Conservation (phyloP, 53 echinoderm and acorn worm genomes). For the Glandiceps talaboti region DNA sequence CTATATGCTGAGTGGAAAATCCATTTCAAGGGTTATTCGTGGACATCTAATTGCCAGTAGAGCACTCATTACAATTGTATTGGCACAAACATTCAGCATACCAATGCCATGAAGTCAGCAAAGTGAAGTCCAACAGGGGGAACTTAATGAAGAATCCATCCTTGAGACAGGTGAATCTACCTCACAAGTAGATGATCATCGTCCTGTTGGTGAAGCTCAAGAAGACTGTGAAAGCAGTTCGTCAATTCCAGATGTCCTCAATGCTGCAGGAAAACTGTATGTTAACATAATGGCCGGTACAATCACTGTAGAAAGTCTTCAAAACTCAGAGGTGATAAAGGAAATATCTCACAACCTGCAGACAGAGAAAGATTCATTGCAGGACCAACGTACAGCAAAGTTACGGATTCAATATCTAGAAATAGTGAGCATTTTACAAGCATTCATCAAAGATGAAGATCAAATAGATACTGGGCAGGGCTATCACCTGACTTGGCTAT, state of each 20-base stretch:
- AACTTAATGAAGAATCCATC: too few relatives aligned
- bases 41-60: constrained; percentile 35
- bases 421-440: constrained; percentile 5
- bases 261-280: constrained; percentile 8
- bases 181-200: too few relatives aligned
- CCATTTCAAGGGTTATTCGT: constrained; percentile 25
- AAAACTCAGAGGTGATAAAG: background rate
- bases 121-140: too few relatives aligned
- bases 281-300: background rate
- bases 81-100: too few relatives aligned
- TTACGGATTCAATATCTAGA: background rate
- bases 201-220: too few relatives aligned
- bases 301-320: background rate
- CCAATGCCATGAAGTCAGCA: too few relatives aligned
- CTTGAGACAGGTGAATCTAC: too few relatives aligned
- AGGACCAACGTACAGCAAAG: background rate
- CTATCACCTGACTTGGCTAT: constrained; percentile 28
- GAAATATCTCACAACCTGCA: background rate
- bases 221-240: too few relatives aligned
- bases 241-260: too few relatives aligned
- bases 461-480: constrained; percentile 26
- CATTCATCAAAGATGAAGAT: constrained; percentile 22
- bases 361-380: background rate
- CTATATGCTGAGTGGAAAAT: constrained; percentile 32
- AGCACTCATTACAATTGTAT: constrained; percentile 22